Conservation (phyloP, 2,113 vertebrate genomes). For the Nycticryphes semicollaris region DNA sequence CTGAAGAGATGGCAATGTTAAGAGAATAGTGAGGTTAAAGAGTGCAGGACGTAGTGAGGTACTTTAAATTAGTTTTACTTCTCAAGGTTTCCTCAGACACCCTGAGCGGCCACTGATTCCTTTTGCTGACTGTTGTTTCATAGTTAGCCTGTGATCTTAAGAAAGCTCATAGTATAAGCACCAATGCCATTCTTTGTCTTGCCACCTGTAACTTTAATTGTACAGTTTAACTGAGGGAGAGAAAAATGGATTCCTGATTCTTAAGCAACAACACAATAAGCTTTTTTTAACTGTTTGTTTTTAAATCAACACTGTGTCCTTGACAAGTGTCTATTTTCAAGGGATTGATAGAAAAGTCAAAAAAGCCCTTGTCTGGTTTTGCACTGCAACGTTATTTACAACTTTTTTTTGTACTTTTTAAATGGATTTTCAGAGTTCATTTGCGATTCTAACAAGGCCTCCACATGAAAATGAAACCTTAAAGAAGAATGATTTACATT, state of each 20-base stretch:
- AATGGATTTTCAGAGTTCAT: background rate
- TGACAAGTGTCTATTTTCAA: background rate
- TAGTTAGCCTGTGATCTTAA: background rate
- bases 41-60: background rate
- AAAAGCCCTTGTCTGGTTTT: background rate
- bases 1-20: constrained; percentile 16
- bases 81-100: background rate
- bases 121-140: background rate
- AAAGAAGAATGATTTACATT: background rate
- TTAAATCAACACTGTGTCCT: background rate
- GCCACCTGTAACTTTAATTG: background rate
- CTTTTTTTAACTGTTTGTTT: background rate
- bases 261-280: background rate
- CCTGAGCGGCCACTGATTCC: background rate
- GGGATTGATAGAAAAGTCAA: background rate
- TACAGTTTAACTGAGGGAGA: background rate
- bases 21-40: constrained; percentile 36
- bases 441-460: background rate
- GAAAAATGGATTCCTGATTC: background rate
- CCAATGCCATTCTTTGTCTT: background rate
- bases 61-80: background rate
- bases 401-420: background rate
- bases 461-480: background rate
- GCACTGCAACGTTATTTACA: background rate
- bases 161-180: background rate